A percentile compares a stretch with the other conserved stretches of the same genome.
phyloP scores from a whole-genome alignment of 2,797 vertebrate species.

The Anabacerthia variegaticeps region DNA sequence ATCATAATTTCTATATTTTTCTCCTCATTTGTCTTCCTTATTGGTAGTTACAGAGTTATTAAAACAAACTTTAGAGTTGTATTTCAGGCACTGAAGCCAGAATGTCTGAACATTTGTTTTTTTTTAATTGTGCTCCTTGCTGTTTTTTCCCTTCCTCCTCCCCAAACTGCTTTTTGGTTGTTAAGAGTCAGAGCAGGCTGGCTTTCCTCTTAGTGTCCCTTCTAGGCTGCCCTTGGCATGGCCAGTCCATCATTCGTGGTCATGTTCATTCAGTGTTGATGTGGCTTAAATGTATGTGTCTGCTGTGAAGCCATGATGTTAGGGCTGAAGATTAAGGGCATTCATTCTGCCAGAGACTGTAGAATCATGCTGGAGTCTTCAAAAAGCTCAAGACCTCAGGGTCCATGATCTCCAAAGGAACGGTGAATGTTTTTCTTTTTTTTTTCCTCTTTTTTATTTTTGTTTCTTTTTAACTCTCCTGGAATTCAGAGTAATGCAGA shows the following conservation, averaged over 20 bases:
- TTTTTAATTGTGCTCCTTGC: neutral
- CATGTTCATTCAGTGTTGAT: neutral
- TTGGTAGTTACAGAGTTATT: neutral
- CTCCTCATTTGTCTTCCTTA: neutral
- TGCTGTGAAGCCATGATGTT: neutral
- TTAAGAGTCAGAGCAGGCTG: neutral
- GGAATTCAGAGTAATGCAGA: neutral
- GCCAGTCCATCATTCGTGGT: neutral
- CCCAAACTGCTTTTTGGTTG: neutral
- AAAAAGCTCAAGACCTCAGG: neutral
- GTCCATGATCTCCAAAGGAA: neutral
- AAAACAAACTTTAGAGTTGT: conserved; percentile 22
- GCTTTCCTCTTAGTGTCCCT: neutral
- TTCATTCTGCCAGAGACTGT: neutral
- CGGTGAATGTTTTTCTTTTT: neutral
- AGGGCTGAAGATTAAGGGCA: neutral
- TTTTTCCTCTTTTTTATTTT: neutral
- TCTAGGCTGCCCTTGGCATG: neutral
- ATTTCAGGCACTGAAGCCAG: conserved; percentile 40
- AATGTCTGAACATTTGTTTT: conserved; percentile 3
- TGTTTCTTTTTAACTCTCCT: neutral
- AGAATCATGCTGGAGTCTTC: neutral
- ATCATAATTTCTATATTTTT: conserved; percentile 8
- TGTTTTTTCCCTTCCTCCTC: neutral
- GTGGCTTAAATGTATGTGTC: neutral